Base-by-base conservation (phyloP, 2,797 vertebrate genomes). In the Poecilia picta region DNA sequence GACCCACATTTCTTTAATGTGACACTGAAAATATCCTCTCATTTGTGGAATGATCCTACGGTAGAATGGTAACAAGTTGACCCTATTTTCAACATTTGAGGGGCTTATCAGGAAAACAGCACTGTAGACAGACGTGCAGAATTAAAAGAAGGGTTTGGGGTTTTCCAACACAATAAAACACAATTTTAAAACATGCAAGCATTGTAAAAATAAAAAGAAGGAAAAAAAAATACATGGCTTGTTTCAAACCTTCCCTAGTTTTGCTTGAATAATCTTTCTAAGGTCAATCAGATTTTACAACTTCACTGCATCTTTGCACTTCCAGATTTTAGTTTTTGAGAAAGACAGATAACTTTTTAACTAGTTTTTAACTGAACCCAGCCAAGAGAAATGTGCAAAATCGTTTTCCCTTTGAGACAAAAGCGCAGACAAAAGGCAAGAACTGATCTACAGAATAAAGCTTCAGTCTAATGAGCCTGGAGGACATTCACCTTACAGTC, bases 211-310 rank as follows among this genome's bases (percentile, higher is more conserved):
- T 39, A 2, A 49, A 7, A 47, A 47, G 5, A 49, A 47, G 36
- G 5, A 39, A 8, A 18, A 49, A 49, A 49, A 1, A 66, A n/a
- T n/a, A 62, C 23, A 78, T 2, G 41, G 5, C 15, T 13, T 23
- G 13, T 41, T 64, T 59, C 5, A 64, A 66, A 75, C 73, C 89
- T 90, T 75, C 92, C 92, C 83, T 2, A 93, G 23, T 87, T 86
- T 95, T 94, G 49, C 71, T 79, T 77, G 83, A 75, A 90, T 83
- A 36, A 85, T 79, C 74, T 43, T 80, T 25, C 57, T 49, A 0
- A 91, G 71, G 43, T 89, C 83, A 25, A 84, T 80, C 39, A 91
- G 85, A 47, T 89, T 83, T 20, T 84, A 93, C 84, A 93, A 91
- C 72, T 85, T 94, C 79, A 88, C 78, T 55, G 78, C 57, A 88